Base-by-base conservation (phyloP, 2,113 vertebrate genomes). In the Lagopus muta region DNA sequence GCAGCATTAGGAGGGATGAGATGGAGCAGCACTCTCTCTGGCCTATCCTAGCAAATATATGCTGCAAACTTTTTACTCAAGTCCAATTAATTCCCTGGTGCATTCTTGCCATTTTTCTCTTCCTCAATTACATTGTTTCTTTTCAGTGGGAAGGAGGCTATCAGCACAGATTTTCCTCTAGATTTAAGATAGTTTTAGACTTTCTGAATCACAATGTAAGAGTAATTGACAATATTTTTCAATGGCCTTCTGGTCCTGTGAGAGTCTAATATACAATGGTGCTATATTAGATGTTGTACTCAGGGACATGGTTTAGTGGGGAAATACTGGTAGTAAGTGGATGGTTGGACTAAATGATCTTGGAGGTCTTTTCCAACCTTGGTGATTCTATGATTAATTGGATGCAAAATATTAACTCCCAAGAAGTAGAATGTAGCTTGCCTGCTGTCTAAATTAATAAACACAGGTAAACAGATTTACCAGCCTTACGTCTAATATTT, bases 381-480 rank as follows among this genome's bases (percentile, higher is more conserved):
- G 52, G 52, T 54, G 27, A 54, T 54, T 54, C 52, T 54, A 30
- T 28, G 52, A 54, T 28, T 30, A 54, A 54, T 27, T 83, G 45
- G 20, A 74, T 47, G 24, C 19, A 58, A 86, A 60, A 76, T n/a
- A 77, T 38, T 82, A 76, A 48, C 14, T 85, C 80, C 79, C 22
- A 50, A 77, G 58, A 89, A 86, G 60, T 8, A 76, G 24, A 65
- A 27, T 20, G 8, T 12, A 83, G 64, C 86, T 95, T 86, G 36
- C 61, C 61, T 88, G 69, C 19, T 73, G 50, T 55, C 50, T 90
- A 70, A 88, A 85, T 73, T 88, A 57, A 82, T 58, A 90, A 90
- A 81, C 61, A 71, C 60, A 88, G 86, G 86, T 93, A 88, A 96
- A 88, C 34, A 93, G 54, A 38, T 83, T 91, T 88, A 28, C 76